These are phyloP conservation scores for Stegastes partitus DNA, from an alignment of 2,113 vertebrate species.

Conservation along the genomic window DNA sequence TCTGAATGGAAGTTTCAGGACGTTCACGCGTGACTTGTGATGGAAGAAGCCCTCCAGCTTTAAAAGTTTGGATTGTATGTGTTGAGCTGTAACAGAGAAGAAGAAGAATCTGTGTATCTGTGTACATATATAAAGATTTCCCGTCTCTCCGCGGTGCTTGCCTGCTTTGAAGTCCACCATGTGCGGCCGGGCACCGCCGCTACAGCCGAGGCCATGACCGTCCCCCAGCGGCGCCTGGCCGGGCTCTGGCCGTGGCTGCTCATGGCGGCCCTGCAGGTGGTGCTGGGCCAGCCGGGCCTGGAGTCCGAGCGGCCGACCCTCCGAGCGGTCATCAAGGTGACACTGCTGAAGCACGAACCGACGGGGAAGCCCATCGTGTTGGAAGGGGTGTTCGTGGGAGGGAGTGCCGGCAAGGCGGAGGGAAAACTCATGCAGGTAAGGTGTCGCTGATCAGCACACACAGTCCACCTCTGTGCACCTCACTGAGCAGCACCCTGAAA, in stretches of 20 bases:
- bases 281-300: slow-evolving; percentile 89
- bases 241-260: slow-evolving; percentile 98
- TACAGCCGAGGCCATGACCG: slow-evolving; percentile 96
- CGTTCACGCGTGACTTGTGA: slow-evolving; percentile 40
- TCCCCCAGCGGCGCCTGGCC: slow-evolving; percentile 93
- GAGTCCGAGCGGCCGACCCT: slow-evolving; percentile 89
- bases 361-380: slow-evolving; percentile 88
- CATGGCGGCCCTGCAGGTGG: slow-evolving; percentile 93
- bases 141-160: slow-evolving; percentile 66
- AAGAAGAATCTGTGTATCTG: slow-evolving; percentile 11
- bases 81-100: slow-evolving; percentile 36
- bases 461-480: slow-evolving; percentile 18
- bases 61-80: slow-evolving; percentile 59
- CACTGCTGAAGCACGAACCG: slow-evolving; percentile 90
- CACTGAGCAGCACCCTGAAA: neutral
- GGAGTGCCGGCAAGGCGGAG: slow-evolving; percentile 90
- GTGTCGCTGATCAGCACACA: slow-evolving; percentile 22
- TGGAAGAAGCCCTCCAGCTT: slow-evolving; percentile 52
- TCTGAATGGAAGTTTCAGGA: slow-evolving; percentile 61
- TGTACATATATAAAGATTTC: neutral
- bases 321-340: slow-evolving; percentile 93
- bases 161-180: slow-evolving; percentile 89
- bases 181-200: slow-evolving; percentile 90
- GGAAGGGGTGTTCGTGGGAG: slow-evolving; percentile 93
- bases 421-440: slow-evolving; percentile 97